These are phyloP conservation scores for Malacoctenus gilli DNA, from an alignment of 2,797 vertebrate species.

Conservation along the genomic window DNA sequence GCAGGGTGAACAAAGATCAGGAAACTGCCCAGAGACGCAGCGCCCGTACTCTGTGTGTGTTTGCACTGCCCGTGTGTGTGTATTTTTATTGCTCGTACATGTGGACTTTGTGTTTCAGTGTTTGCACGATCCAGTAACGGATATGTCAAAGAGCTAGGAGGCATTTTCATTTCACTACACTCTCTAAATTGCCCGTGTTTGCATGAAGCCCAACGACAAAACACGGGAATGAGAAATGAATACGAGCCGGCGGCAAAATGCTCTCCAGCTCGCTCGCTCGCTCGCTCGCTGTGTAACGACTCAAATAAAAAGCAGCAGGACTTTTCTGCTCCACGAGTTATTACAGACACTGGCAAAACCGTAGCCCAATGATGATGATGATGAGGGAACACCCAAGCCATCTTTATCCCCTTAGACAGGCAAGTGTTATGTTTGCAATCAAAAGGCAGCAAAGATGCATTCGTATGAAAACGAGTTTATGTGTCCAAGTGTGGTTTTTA, in stretches of 20 bases:
- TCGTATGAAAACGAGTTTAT: too few relatives aligned
- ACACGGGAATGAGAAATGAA: constrained; percentile 14
- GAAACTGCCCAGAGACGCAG: constrained; percentile 46
- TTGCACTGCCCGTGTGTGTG: constrained; percentile 16
- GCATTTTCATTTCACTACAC: constrained; percentile 38
- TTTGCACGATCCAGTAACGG: constrained; percentile 26
- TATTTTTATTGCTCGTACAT: constrained; percentile 12
- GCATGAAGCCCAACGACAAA: constrained; percentile 35
- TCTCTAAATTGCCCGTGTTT: constrained; percentile 37
- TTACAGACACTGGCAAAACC: too few relatives aligned
- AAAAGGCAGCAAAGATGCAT: too few relatives aligned
- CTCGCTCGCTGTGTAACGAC: too few relatives aligned
- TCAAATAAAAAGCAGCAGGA: too few relatives aligned
- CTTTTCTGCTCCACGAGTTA: too few relatives aligned
- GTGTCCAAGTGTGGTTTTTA: too few relatives aligned
- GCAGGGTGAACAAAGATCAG: constrained; percentile 59
- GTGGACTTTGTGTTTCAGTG: constrained; percentile 15
- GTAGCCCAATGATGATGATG: constrained; percentile 24
- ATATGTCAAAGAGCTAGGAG: constrained; percentile 29
- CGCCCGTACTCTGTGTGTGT: constrained; percentile 16
- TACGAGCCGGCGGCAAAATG: too few relatives aligned
- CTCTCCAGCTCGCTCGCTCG: too few relatives aligned
- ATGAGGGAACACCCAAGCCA: constrained; percentile 35
- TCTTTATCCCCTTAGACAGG: constrained; percentile 8
- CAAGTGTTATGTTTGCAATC: not conserved